Conservation (phyloP, 2,113 vertebrate genomes). For the Lepus europaeus region DNA sequence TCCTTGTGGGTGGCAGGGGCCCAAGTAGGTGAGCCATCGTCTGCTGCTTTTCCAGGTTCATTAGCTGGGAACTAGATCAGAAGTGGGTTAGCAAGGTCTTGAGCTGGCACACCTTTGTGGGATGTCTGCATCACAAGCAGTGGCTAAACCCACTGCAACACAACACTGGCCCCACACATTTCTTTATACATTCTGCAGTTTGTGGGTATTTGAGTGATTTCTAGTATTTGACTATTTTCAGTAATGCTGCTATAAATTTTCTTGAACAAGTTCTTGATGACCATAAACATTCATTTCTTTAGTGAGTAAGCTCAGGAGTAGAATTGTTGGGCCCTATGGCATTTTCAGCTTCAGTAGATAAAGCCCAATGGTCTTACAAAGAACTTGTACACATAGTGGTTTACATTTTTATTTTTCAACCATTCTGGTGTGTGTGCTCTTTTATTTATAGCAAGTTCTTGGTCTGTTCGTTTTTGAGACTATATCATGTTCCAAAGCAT, state of each 20-base stretch:
- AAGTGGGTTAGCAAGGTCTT: no score
- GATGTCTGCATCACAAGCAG: no score
- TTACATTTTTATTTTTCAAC: slow-evolving; percentile 2
- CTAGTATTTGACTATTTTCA: not conserved
- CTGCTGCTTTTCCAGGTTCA: no score
- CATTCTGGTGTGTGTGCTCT: not conserved
- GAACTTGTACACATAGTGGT: not conserved
- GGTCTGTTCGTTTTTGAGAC: not conserved
- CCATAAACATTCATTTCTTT: not conserved
- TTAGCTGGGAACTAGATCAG: no score
- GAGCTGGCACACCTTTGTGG: no score
- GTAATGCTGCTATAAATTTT: not conserved
- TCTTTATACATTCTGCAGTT: not conserved
- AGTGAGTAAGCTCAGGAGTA: not conserved
- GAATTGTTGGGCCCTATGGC: not conserved
- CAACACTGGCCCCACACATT: not conserved
- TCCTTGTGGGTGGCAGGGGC: no score
- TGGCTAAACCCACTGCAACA: no score
- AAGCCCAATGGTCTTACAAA: not conserved
- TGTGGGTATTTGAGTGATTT: slow-evolving; percentile 26
- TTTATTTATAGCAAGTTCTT: not conserved
- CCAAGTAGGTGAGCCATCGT: no score
- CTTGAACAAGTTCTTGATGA: not conserved
- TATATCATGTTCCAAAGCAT: not conserved
- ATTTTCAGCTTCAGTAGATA: not conserved